These are phyloP conservation scores for Megastigmus dorsalis DNA, from an alignment of 2,888 invertebrate species.

Conservation along the genomic window DNA sequence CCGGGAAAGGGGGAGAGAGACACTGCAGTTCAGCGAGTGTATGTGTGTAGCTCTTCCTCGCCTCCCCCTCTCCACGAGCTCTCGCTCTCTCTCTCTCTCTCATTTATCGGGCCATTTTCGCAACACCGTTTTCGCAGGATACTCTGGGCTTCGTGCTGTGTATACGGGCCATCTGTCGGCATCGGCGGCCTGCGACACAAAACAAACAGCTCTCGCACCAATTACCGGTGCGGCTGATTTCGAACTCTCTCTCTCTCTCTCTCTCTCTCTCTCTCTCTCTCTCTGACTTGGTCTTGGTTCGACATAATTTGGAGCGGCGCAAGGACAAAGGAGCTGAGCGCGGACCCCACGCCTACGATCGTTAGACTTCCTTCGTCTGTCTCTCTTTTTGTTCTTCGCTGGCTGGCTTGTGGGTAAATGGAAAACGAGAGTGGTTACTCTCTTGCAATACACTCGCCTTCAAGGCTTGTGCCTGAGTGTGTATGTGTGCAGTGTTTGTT, in stretches of 20 bases:
- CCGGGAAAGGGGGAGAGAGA: constrained; percentile 26
- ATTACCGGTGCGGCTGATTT: constrained; percentile 65
- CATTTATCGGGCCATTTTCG: constrained; percentile 51
- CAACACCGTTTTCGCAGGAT: constrained; percentile 44
- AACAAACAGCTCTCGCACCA: constrained; percentile 71
- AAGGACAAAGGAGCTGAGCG: constrained; percentile 63
- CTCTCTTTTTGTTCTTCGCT: background rate
- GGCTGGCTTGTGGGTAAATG: no score
- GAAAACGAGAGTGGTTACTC: no score
- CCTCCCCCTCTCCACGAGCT: no score
- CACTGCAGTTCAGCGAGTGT: no score
- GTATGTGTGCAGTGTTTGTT: background rate
- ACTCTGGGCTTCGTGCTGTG: constrained; percentile 47
- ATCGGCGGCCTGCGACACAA: constrained; percentile 66
- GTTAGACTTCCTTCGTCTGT: constrained; percentile 32
- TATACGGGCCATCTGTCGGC: constrained; percentile 65
- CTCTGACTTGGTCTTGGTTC: no score
- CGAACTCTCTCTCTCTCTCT: no score
- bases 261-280: no score
- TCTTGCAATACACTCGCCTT: background rate
- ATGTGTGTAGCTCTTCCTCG: no score
- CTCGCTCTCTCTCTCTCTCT: background rate
- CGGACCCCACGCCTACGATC: constrained; percentile 52
- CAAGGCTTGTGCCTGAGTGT: background rate
- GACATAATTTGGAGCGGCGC: constrained; percentile 65